These are phyloP conservation scores for Todus mexicanus DNA, from an alignment of 2,797 vertebrate species.

Conservation along the genomic window DNA sequence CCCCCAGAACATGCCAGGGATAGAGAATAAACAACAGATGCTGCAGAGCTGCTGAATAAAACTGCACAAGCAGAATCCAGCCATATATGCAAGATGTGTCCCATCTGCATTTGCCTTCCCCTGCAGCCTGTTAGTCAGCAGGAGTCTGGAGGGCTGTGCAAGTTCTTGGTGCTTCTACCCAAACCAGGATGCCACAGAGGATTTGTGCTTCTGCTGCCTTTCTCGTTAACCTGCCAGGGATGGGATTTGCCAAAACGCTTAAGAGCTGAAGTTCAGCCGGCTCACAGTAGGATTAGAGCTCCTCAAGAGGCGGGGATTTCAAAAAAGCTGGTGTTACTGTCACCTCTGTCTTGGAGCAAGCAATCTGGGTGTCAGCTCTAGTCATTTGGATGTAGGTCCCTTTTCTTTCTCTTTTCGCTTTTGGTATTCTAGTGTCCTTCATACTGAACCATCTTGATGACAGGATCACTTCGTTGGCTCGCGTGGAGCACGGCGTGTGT, in stretches of 20 bases:
- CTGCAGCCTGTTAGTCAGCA: neutral
- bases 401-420: neutral
- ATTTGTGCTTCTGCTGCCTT: neutral
- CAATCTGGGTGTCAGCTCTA: neutral
- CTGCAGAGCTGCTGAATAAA: neutral
- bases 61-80: neutral
- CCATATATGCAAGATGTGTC: neutral
- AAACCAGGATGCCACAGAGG: neutral
- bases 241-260: neutral
- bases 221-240: neutral
- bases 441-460: neutral
- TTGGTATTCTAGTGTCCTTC: neutral
- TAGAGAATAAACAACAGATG: conserved; percentile 3
- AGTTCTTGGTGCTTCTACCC: neutral
- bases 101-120: neutral
- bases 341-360: neutral
- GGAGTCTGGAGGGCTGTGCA: neutral
- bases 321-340: neutral
- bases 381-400: neutral
- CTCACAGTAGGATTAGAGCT: neutral
- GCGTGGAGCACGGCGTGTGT: neutral
- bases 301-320: neutral
- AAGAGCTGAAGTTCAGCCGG: neutral
- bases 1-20: neutral
- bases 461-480: neutral